Base-by-base conservation (phyloP, 2,113 vertebrate genomes). In the Catharus fuscescens region DNA sequence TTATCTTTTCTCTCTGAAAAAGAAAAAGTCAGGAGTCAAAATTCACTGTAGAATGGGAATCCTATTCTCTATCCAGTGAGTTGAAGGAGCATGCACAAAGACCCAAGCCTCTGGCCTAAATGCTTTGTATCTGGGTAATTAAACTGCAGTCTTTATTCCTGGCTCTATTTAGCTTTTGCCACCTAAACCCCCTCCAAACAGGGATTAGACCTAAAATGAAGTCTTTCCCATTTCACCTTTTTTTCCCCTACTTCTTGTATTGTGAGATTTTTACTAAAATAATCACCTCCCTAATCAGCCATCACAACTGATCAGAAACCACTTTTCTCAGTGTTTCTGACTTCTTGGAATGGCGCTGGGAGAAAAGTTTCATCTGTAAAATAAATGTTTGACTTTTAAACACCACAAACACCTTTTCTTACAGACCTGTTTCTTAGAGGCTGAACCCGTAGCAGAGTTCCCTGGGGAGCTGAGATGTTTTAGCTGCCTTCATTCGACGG, bases 301-400 rank as follows among this genome's bases (percentile, higher is more conserved):
- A 14, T 32, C 3, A 2, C 24, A 76, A 34, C 31, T 53, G 21
- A 32, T 47, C 9, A 7, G 36, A 64, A 85, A 17, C 18, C 4
- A 0, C 18, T 57, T 56, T 73, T 47, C 44, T 79, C 24, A 10
- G 20, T 26, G n/a, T 71, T 78, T 79, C 47, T 71, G 44, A 15
- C 44, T 87, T 67, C 23, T 74, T 71, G 44, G 44, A 76, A 34
- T 0, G 0, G 3, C 1, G 0, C 2, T 62, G 56, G 32, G 42
- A 67, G 60, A 57, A 67, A 69, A 54, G n/a, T 21, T 42, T 48
- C 1, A 34, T 70, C 31, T 64, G 18, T 61, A 32, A 67, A 67
- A 62, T 26, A 20, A 52, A 16, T 5, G 7, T 48, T 82, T 60
- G 53, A 14, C 40, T 79, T 89, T 88, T 60, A 67, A 71, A 34